These are phyloP conservation scores for Delphinus delphis DNA, from an alignment of 2,113 vertebrate species.

Conservation along the genomic window DNA sequence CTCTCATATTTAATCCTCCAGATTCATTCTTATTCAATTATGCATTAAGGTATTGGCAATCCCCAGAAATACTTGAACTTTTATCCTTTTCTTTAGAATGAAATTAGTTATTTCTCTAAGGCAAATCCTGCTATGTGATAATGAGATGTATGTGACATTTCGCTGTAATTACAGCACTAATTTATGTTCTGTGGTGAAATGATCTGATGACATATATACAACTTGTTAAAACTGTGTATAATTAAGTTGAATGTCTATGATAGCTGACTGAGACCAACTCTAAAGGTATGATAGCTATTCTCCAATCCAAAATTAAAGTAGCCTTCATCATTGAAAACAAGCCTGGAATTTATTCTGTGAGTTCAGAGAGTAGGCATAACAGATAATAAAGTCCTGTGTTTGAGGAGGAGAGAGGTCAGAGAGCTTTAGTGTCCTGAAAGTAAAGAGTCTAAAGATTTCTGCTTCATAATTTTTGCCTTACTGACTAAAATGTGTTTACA, in stretches of 20 bases:
- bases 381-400: neutral
- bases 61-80: constrained; percentile 35
- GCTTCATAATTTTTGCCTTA: neutral
- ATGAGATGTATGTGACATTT: constrained; percentile 48
- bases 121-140: neutral
- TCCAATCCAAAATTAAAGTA: constrained; percentile 32
- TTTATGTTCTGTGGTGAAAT: constrained; percentile 25
- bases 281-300: neutral
- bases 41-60: neutral
- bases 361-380: neutral
- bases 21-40: neutral
- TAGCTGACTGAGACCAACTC: neutral
- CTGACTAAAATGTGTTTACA: neutral
- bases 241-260: constrained; percentile 1
- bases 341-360: neutral
- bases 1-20: neutral
- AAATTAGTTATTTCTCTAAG: constrained; percentile 31
- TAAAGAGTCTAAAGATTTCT: constrained; percentile 14
- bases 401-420: neutral
- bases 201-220: constrained; percentile 11
- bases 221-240: neutral
- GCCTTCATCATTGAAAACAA: constrained; percentile 20
- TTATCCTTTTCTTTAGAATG: neutral
- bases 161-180: neutral
- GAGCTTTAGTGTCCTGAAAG: neutral